phyloP scores from a whole-genome alignment of 1,140 invertebrate species.

The Heliconius congener region DNA sequence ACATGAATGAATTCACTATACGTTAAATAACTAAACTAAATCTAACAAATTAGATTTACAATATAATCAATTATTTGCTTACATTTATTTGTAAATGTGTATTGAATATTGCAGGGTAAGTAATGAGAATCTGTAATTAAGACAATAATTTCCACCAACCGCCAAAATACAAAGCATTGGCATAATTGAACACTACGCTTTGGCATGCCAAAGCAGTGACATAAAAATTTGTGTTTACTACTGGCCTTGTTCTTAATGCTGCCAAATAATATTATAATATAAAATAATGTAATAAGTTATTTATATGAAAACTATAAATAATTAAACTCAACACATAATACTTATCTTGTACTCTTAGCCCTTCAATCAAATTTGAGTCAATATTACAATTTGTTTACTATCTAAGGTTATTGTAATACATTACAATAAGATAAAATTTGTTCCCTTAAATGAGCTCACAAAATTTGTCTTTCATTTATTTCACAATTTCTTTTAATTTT shows the following conservation, averaged over 20 bases:
- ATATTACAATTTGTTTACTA: constrained; percentile 31
- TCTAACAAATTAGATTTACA: too few relatives aligned
- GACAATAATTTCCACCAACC: too few relatives aligned
- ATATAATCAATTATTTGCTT: too few relatives aligned
- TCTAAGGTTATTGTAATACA: constrained; percentile 31
- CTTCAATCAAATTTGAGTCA: constrained; percentile 3
- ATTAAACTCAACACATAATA: constrained; percentile 4
- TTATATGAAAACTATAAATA: constrained; percentile 13
- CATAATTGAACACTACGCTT: too few relatives aligned
- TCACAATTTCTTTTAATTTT: constrained; percentile 47
- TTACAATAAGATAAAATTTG: constrained; percentile 45
- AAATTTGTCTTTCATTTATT: constrained; percentile 42
- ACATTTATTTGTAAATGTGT: too few relatives aligned
- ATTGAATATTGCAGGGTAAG: too few relatives aligned
- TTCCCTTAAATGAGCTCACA: constrained; percentile 63
- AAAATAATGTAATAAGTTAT: not conserved
- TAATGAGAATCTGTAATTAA: too few relatives aligned
- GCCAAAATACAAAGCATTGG: too few relatives aligned
- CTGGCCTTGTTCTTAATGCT: not conserved
- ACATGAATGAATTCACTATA: not conserved
- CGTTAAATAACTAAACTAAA: too few relatives aligned
- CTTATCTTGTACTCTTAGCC: not conserved
- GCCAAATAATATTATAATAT: too few relatives aligned
- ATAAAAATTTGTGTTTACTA: not conserved
- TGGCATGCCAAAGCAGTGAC: too few relatives aligned